phyloP scores from a whole-genome alignment of 1,140 invertebrate genomes.

The Parapsyche elsis region DNA sequence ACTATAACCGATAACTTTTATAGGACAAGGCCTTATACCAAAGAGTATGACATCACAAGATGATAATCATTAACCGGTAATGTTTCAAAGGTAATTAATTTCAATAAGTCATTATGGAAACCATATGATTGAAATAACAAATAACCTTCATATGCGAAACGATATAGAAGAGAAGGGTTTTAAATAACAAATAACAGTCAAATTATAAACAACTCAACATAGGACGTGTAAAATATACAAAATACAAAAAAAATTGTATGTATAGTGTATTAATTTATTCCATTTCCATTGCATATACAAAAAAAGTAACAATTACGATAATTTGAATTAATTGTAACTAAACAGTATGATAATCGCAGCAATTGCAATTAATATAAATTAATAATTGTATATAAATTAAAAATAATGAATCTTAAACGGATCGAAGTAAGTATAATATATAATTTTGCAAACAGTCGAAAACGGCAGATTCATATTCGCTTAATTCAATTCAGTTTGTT shows the following conservation, averaged over 20 bases:
- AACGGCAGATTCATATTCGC: not conserved
- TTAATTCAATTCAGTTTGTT: not conserved
- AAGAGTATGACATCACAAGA: too few species aligned
- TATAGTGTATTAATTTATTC: not conserved
- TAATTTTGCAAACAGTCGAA: not conserved
- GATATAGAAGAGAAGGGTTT: not conserved
- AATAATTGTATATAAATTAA: conserved; percentile 15
- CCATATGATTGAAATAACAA: too few species aligned
- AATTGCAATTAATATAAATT: not conserved
- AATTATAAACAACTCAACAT: too few species aligned
- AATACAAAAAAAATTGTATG: too few species aligned
- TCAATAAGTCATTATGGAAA: too few species aligned
- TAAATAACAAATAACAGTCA: not conserved
- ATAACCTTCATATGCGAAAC: too few species aligned
- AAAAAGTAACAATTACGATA: conserved; percentile 13
- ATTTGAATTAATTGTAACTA: conserved; percentile 1
- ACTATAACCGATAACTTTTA: too few species aligned
- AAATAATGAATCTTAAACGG: not conserved
- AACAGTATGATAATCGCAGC: not conserved
- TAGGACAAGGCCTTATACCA: too few species aligned
- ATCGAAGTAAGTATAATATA: not conserved
- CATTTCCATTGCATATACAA: conserved; percentile 20
- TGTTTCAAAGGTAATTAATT: too few species aligned
- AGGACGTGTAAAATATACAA: too few species aligned
- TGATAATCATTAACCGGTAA: too few species aligned